Evolutionary conservation across 2,888 invertebrate species (phyloP).

Genomic region (Lydus trimaculatus): DNA sequence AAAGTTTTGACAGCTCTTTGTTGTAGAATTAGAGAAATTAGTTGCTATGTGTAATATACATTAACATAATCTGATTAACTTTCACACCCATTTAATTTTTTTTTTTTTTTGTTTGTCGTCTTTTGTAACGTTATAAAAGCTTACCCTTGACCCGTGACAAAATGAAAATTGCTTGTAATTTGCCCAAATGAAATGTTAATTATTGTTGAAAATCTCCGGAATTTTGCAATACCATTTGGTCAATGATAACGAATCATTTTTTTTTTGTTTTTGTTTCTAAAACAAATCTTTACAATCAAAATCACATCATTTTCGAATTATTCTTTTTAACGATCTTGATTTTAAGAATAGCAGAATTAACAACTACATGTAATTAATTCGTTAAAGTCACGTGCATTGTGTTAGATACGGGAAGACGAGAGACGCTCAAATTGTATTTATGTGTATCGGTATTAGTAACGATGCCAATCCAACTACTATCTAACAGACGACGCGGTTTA

Average conservation of each 20-base stretch:
- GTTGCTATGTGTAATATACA: not conserved
- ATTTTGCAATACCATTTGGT: slow-evolving; percentile 3
- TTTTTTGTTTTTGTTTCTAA: too few species aligned
- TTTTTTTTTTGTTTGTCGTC: not conserved
- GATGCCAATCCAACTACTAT: slow-evolving; percentile 44
- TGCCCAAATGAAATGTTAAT: not conserved
- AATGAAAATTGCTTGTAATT: not conserved
- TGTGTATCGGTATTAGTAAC: slow-evolving; percentile 34
- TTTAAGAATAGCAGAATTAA: not conserved
- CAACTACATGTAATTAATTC: not conserved
- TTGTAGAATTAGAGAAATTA: not conserved
- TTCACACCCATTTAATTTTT: slow-evolving; percentile 5
- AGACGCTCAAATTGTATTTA: not conserved
- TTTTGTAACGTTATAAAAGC: not conserved
- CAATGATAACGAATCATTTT: not conserved
- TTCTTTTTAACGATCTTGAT: not conserved
- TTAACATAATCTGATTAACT: slow-evolving; percentile 3
- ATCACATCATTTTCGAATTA: not conserved
- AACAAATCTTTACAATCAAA: not conserved
- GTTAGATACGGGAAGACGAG: not conserved
- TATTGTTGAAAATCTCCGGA: not conserved
- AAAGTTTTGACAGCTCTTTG: not conserved
- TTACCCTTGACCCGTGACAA: not conserved
- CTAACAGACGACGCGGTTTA: slow-evolving; percentile 51
- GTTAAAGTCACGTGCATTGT: not conserved